These are phyloP conservation scores for Charadrius vociferus DNA, from an alignment of 2,113 vertebrate genomes.

Conservation along the genomic window DNA sequence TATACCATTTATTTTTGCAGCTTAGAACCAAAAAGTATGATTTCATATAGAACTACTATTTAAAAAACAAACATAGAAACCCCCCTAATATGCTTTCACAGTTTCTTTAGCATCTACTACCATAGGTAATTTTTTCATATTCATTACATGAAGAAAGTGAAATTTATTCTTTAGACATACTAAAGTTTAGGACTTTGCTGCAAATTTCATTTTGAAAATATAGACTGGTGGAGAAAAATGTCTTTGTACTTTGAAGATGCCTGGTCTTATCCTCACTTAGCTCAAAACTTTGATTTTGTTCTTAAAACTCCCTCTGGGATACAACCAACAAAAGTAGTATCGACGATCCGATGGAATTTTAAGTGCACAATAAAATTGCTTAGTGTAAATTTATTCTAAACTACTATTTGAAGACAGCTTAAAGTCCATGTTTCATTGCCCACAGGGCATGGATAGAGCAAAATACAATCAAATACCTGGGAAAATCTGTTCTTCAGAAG, in stretches of 20 bases:
- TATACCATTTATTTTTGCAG: background rate
- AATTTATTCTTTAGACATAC: background rate
- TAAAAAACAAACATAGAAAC: background rate
- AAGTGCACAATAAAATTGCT: background rate
- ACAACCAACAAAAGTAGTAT: background rate
- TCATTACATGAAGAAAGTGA: background rate
- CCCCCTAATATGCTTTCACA: accelerated
- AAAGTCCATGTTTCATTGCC: background rate
- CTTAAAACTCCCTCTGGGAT: background rate
- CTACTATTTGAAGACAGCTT: background rate
- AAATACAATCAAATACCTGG: background rate
- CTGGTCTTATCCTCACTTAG: background rate
- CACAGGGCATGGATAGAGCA: background rate
- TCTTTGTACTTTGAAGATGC: background rate
- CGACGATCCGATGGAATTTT: background rate
- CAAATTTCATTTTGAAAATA: background rate
- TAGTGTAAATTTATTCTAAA: background rate
- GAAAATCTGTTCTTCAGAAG: background rate
- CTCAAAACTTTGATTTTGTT: background rate
- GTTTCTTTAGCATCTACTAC: background rate
- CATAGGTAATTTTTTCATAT: background rate
- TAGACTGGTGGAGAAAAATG: background rate
- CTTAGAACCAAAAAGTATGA: background rate
- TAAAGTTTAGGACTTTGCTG: background rate
- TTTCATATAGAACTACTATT: background rate